These are phyloP conservation scores for Ectropis crepuscularia DNA, from an alignment of 2,888 invertebrate genomes.

Conservation along the genomic window DNA sequence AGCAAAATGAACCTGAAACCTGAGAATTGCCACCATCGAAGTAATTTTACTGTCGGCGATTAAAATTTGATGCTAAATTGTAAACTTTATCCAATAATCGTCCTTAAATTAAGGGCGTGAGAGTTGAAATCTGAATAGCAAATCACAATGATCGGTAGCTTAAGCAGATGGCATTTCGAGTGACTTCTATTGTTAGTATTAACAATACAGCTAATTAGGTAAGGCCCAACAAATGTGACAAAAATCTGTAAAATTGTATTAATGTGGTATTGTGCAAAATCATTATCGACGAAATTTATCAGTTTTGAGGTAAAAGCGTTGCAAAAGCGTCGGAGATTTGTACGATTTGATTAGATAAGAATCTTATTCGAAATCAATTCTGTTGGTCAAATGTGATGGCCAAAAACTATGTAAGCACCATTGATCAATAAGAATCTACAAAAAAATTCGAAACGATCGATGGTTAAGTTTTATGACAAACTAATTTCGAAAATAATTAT, in stretches of 20 bases:
- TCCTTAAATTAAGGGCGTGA: constrained; percentile 45
- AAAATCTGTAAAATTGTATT: constrained; percentile 52
- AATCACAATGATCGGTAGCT: constrained; percentile 16
- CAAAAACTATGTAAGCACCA: no score
- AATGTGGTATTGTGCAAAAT: constrained; percentile 53
- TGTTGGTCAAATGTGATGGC: no score
- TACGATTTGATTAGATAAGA: constrained; percentile 52
- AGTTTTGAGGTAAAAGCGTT: constrained; percentile 47
- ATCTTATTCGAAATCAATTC: neutral
- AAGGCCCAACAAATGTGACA: constrained; percentile 61
- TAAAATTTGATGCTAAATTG: constrained; percentile 76
- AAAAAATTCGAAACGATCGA: no score
- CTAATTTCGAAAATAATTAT: no score
- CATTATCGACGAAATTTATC: constrained; percentile 51
- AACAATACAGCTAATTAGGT: constrained; percentile 79
- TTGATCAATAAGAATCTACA: no score
- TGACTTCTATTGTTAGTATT: constrained; percentile 61
- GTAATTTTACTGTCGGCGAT: constrained; percentile 63
- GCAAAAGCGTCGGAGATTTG: constrained; percentile 52
- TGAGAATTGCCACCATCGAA: constrained; percentile 59
- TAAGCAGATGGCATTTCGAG: constrained; percentile 66
- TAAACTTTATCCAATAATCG: constrained; percentile 55
- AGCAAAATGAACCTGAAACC: constrained; percentile 71
- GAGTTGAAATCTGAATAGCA: constrained; percentile 39
- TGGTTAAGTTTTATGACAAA: no score